Percentiles rank a stretch among this genome's conserved stretches.
These are phyloP conservation scores for Pygathrix nemaeus DNA, from an alignment of 2,113 vertebrate species.

Conservation along the genomic window DNA sequence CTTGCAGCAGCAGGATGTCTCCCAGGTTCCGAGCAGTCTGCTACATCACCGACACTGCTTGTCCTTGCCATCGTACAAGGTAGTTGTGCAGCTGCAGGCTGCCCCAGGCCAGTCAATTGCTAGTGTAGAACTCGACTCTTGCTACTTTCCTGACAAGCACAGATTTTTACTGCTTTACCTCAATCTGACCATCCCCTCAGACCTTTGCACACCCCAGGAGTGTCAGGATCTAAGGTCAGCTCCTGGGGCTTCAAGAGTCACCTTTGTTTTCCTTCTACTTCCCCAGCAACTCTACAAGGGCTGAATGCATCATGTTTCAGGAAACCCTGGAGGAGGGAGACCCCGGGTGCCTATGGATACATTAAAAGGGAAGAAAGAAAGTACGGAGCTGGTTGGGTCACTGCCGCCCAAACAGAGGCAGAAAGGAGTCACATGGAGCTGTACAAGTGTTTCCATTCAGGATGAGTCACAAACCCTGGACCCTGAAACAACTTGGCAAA, in stretches of 20 bases:
- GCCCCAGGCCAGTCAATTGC: not conserved
- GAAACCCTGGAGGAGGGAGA: not conserved
- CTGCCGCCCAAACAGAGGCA: not conserved
- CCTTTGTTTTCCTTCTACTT: constrained; percentile 60
- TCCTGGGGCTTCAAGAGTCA: constrained; percentile 61
- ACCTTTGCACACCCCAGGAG: constrained; percentile 21
- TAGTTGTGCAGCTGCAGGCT: not conserved
- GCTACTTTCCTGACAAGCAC: not conserved
- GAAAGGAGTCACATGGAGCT: not conserved
- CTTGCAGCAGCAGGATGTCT: not conserved
- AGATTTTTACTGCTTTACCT: constrained; percentile 24
- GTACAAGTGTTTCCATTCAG: constrained; percentile 70
- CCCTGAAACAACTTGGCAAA: constrained; percentile 60
- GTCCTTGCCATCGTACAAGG: not conserved
- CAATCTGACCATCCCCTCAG: not conserved
- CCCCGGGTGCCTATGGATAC: not conserved
- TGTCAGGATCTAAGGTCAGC: constrained; percentile 64
- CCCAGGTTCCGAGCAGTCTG: not conserved
- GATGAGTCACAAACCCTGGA: constrained; percentile 68
- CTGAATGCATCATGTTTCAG: not conserved
- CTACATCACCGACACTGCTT: not conserved
- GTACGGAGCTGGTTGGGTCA: constrained; percentile 61
- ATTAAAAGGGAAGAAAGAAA: not conserved
- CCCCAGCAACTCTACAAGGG: not conserved
- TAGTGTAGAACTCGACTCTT: not conserved